Base-by-base conservation (phyloP, 2,888 invertebrate species). In the Agonopterix arenella region DNA sequence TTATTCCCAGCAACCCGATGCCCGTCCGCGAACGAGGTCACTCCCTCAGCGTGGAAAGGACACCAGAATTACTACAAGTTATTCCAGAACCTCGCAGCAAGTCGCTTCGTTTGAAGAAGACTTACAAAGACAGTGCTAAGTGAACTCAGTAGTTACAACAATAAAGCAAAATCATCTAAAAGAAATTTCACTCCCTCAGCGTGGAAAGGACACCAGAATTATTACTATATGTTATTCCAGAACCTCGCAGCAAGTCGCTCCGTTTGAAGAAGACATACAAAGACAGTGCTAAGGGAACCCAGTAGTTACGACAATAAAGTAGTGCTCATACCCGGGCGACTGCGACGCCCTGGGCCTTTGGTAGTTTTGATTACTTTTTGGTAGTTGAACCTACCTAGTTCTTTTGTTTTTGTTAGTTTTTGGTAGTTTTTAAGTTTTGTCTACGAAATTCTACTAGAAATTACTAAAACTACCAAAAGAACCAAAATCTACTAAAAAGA, bases 171-270 rank as follows among this genome's bases (percentile, higher is more conserved):
- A n/a, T 40, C n/a, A 28, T 28, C 5, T 18, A 4, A 18, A 18
- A 18, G 3, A 4, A 18, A n/a, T n/a, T n/a, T 0, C 72, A 75
- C 49, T 89, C 88, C 0, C 66, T 86, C 1, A 73, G 78, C 51
- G 76, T 84, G 0, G 85, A 86, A 48, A 66, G 75, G 40, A 62
- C 76, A 2, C 71, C 83, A 1, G 76, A 70, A 0, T 54, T 84
- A n/a, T n/a, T n/a, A 8, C 58, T 80, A 0, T 67, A 66, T 4
- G 58, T 71, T 4, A 55, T 68, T n/a, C 52, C 73, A 2, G 80
- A 82, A 49, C 85, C 85, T 1, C 72, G 88, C 3, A 88, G 88
- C 58, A 85, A 83, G 60, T 89, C 88, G 4, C 70, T 89, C 10
- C 77, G 88, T n/a, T 51, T 85, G 28, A 85, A 86, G 56, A 73